Conservation (phyloP, 2,113 vertebrate genomes). For the Anser brachyrhynchus region DNA sequence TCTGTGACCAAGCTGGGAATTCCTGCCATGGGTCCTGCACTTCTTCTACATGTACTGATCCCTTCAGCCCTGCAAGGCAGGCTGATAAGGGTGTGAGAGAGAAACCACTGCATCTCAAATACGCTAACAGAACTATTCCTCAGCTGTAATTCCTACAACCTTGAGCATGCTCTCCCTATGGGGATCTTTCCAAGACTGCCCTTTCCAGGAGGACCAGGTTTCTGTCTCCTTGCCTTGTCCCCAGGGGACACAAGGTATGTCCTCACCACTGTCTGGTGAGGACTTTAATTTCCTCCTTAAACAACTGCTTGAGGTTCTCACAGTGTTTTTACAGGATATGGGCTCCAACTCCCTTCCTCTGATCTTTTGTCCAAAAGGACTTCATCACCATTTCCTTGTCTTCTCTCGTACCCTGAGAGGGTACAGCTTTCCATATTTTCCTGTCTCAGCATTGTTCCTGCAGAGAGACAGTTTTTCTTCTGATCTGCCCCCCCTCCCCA, state of each 20-base stretch:
- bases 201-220: background rate
- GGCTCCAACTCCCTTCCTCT: background rate
- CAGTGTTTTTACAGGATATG: background rate
- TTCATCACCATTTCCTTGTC: background rate
- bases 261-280: background rate
- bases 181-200: background rate
- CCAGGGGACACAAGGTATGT: background rate
- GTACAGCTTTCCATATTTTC: background rate
- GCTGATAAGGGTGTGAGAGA: background rate
- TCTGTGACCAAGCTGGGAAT: background rate
- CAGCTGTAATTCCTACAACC: background rate
- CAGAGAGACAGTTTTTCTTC: background rate
- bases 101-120: background rate
- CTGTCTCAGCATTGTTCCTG: background rate
- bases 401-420: background rate
- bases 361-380: background rate
- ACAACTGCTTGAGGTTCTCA: background rate
- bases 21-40: background rate
- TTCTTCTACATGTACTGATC: background rate
- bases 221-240: background rate
- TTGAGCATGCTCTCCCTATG: accelerated
- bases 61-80: background rate
- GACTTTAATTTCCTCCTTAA: background rate
- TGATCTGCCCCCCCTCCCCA: background rate
- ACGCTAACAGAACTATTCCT: accelerated